phyloP scores from a whole-genome alignment of 2,113 vertebrate species.

The Carassius gibelio region DNA sequence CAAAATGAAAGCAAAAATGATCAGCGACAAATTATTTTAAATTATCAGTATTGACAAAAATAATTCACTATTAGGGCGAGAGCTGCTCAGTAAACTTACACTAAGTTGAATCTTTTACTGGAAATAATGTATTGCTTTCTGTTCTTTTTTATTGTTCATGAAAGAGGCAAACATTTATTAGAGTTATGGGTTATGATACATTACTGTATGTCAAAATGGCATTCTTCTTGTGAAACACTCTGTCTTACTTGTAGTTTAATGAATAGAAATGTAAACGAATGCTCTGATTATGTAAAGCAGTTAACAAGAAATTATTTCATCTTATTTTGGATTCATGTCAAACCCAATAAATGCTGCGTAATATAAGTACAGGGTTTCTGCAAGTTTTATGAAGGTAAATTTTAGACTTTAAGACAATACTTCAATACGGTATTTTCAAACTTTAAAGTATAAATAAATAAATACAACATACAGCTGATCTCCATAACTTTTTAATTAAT shows the following conservation, averaged over 20 bases:
- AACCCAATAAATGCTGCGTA: background rate
- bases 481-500: no score
- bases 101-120: background rate
- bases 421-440: no score
- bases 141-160: background rate
- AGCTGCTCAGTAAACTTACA: background rate
- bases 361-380: background rate
- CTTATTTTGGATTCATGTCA: background rate
- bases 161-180: background rate
- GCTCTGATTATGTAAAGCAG: background rate
- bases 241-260: background rate
- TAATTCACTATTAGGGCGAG: background rate
- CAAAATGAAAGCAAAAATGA: background rate
- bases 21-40: background rate
- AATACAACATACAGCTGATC: no score
- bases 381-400: no score
- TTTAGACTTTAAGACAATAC: no score
- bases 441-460: no score
- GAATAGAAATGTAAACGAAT: background rate
- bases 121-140: background rate
- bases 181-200: no score
- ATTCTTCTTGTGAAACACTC: background rate
- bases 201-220: background rate
- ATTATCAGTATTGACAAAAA: background rate
- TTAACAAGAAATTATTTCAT: background rate